Conservation (phyloP, 2,113 vertebrate species). For the Strigops habroptila region DNA sequence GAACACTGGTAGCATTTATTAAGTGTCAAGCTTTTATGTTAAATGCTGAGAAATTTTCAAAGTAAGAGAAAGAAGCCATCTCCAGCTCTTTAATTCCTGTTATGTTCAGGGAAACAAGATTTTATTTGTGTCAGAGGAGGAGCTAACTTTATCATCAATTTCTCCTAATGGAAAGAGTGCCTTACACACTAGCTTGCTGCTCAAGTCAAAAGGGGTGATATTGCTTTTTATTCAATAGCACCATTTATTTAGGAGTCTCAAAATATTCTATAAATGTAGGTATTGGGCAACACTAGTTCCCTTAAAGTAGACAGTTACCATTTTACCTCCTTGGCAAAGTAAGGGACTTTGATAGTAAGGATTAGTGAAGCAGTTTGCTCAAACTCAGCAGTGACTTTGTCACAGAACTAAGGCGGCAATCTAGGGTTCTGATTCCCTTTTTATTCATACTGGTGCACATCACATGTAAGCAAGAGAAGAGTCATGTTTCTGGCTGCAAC, state of each 20-base stretch:
- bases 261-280: not conserved
- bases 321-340: not conserved
- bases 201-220: not conserved
- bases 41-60: not conserved
- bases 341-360: not conserved
- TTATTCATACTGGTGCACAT: not conserved
- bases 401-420: not conserved
- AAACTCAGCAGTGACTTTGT: not conserved
- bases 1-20: not conserved
- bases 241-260: not conserved
- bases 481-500: not conserved
- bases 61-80: not conserved
- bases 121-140: not conserved
- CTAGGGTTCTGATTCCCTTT: not conserved
- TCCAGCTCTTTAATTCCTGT: constrained; percentile 11
- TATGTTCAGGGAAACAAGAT: not conserved
- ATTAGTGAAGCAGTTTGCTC: not conserved
- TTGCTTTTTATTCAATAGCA: not conserved
- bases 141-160: not conserved
- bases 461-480: not conserved
- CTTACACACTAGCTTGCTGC: not conserved
- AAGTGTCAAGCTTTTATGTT: not conserved
- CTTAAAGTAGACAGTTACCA: not conserved
- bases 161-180: not conserved
- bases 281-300: not conserved